Evolutionary conservation across 2,888 invertebrate genomes (phyloP).

Genomic region (Epirrhoe tristata): DNA sequence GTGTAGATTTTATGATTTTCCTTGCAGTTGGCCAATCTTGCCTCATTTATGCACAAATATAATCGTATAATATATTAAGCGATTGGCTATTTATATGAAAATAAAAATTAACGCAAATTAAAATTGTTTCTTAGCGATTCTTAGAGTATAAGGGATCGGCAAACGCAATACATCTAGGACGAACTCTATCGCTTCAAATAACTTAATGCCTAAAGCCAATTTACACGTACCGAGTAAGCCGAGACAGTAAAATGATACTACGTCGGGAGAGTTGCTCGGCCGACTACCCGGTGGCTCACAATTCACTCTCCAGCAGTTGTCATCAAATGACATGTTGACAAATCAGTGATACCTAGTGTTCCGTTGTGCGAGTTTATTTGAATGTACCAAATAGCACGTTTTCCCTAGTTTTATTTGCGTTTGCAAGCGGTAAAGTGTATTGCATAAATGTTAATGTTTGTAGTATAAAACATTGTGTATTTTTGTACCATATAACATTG

Average conservation of each 20-base stretch:
- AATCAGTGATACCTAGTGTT: no score
- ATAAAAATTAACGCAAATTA: not conserved
- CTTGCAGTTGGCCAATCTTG: conserved; percentile 6
- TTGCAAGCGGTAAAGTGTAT: not conserved
- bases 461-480: conserved; percentile 60
- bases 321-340: no score
- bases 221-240: no score
- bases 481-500: conserved; percentile 69
- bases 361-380: no score
- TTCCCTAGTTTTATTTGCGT: not conserved
- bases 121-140: not conserved
- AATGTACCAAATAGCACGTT: no score
- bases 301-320: no score
- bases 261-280: no score
- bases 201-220: no score
- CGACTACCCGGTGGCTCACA: no score
- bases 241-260: no score
- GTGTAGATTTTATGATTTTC: conserved; percentile 5
- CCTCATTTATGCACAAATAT: conserved; percentile 11
- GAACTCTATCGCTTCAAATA: no score
- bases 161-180: no score
- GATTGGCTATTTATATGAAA: not conserved
- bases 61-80: not conserved
- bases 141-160: not conserved
- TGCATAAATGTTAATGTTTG: conserved; percentile 48